A percentile compares a stretch with the other conserved stretches of the same genome.
Conservation (phyloP, 2,797 vertebrate genomes). For the Oophaga sylvatica region DNA sequence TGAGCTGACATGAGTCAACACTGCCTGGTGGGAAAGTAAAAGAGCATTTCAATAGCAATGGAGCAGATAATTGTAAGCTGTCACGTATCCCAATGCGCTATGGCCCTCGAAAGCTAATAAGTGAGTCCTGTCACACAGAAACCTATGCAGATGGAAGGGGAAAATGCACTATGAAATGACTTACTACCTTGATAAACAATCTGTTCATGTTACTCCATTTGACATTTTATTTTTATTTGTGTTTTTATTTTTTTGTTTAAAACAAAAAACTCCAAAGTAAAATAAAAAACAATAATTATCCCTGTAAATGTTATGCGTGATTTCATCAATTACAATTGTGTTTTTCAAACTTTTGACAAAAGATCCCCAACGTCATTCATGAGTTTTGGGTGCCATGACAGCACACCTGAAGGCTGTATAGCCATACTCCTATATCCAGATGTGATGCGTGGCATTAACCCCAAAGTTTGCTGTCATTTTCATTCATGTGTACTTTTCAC, state of each 20-base stretch:
- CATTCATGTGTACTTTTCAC: constrained; percentile 4
- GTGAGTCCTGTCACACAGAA: not conserved
- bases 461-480: not conserved
- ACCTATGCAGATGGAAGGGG: not conserved
- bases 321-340: not conserved
- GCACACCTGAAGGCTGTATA: not conserved
- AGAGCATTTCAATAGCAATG: constrained; percentile 37
- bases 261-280: not conserved
- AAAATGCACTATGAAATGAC: not conserved
- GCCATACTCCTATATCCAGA: not conserved
- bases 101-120: not conserved
- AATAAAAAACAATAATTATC: too few relatives aligned
- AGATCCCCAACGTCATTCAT: not conserved
- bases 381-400: not conserved
- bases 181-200: not conserved
- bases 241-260: not conserved
- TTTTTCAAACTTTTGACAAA: not conserved
- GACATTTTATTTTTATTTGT: not conserved
- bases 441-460: constrained; percentile 3
- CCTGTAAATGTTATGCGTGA: not conserved
- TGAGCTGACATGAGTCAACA: constrained; percentile 20
- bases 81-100: not conserved
- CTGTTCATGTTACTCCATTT: not conserved
- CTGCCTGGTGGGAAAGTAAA: constrained; percentile 21
- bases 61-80: constrained; percentile 7